Evolutionary conservation across 2,888 invertebrate species (phyloP).

Genomic region (Adineta ricciae): DNA sequence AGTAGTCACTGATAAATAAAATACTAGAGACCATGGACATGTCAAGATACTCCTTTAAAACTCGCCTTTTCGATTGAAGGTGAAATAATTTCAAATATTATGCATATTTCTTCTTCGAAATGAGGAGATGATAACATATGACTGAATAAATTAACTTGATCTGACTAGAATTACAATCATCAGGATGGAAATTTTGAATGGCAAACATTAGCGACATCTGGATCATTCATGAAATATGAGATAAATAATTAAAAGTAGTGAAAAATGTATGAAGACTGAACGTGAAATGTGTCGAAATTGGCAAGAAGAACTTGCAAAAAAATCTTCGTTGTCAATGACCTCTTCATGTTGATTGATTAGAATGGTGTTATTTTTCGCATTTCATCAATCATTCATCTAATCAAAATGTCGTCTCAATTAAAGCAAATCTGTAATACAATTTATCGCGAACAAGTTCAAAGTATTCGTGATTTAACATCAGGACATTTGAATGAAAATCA

Average conservation of each 20-base stretch:
- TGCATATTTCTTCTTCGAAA: no score
- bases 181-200: no score
- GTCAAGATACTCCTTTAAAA: not conserved
- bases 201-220: not conserved
- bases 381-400: no score
- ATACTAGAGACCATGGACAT: not conserved
- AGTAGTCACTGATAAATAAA: not conserved
- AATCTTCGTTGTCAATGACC: not conserved
- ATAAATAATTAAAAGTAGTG: not conserved
- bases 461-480: not conserved
- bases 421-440: not conserved
- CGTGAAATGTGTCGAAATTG: not conserved
- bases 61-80: not conserved
- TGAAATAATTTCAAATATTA: no score
- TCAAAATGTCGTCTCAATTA: not conserved
- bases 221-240: not conserved
- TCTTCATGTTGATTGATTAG: not conserved
- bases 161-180: no score
- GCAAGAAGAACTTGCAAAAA: not conserved
- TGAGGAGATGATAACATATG: no score
- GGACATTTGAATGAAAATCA: constrained; percentile 21
- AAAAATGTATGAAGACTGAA: not conserved
- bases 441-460: not conserved
- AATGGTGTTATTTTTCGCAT: not conserved
- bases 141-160: no score